Conservation (phyloP, 1,140 invertebrate genomes). For the Helicoverpa armigera region DNA sequence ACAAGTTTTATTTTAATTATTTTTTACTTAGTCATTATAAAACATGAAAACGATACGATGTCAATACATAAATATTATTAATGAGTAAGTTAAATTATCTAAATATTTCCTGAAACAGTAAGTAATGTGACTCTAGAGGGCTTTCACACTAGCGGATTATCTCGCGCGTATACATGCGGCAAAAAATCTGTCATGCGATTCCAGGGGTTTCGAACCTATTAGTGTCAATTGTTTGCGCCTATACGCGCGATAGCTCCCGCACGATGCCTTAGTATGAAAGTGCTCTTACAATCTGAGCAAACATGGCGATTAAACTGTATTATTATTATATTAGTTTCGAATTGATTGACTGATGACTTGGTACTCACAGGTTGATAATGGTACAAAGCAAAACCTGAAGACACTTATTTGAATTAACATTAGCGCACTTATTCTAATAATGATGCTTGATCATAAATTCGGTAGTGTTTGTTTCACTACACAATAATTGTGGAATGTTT, state of each 20-base stretch:
- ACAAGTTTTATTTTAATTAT: conserved; percentile 21
- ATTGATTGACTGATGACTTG: too few species aligned
- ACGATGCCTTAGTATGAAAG: too few species aligned
- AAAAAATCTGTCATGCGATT: background rate
- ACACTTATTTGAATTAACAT: background rate
- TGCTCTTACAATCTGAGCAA: too few species aligned
- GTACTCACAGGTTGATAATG: background rate
- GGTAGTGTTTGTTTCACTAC: background rate
- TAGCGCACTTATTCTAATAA: conserved; percentile 8
- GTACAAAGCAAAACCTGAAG: background rate
- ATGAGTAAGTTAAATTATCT: conserved; percentile 4
- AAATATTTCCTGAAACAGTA: conserved; percentile 5
- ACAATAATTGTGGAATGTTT: conserved; percentile 16
- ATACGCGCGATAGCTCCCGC: too few species aligned
- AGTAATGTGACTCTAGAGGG: too few species aligned
- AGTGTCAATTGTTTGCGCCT: background rate
- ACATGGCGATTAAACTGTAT: too few species aligned
- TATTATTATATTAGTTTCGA: too few species aligned
- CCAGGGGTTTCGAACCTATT: too few species aligned
- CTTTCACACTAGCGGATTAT: too few species aligned
- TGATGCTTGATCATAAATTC: background rate
- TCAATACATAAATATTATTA: conserved; percentile 17
- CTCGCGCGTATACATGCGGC: background rate
- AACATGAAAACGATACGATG: background rate
- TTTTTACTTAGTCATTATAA: conserved; percentile 4